Evolutionary conservation across 2,797 vertebrate species (phyloP), one percentile per base, ranked within the genome.

Genomic region (Danionella dracula): DNA sequence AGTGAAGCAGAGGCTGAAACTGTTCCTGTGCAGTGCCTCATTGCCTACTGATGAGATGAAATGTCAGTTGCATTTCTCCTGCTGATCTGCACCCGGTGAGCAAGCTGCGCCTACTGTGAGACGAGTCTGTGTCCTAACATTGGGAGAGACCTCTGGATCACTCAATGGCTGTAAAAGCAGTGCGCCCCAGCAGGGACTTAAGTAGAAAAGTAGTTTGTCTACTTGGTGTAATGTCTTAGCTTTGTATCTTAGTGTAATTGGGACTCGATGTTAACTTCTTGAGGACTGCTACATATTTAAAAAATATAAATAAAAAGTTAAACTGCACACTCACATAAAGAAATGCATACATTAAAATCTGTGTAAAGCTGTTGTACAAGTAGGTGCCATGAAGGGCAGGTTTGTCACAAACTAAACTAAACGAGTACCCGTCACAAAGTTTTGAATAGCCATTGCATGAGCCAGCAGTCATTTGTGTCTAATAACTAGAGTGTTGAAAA

Each of bases 11-110:
- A 40, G 61, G 60, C 38, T 42, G 61, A 60, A 53, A 57, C 64
- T 48, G 53, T 49, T 67, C 53, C 44, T 53, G 60, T 35, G 23
- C 45, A 61, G 31, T 41, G 54, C 62, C 50, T 44, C 63, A 60
- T 41, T 57, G 58, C 60, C 66, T 64, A 40, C 49, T 57, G 55
- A 72, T 64, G 49, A 68, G 55, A 72, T 72, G 66, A 66, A 66
- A 61, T 69, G 66, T 72, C 55, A 56, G 56, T 57, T 21, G 61
- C 64, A 27, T 56, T 44, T 59, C 66, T 69, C 74, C 68, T 60
- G 51, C 70, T 51, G 64, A 57, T 57, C 60, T 66, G 66, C 66
- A 58, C 51, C 62, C 63, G 51, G 68, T 59, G 41, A 54, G 55
- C 67, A 55, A 55, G 66, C 66, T 62, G 60, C 27, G 64, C 61